Conservation (phyloP, 2,888 invertebrate genomes). For the Deilephila porcellus region DNA sequence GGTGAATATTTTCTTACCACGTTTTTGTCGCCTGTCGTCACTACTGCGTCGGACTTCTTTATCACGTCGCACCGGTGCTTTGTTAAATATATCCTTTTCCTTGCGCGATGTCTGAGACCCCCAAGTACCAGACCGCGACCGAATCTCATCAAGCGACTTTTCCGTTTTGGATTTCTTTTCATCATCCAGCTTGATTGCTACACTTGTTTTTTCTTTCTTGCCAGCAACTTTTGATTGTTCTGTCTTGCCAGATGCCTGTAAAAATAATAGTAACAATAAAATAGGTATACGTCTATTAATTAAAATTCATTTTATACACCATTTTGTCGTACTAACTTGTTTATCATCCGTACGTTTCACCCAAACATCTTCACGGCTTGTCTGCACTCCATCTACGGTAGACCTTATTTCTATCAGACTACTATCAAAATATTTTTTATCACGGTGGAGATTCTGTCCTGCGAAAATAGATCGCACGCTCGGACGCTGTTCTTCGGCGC, state of each 20-base stretch:
- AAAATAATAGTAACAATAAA: conserved; percentile 30
- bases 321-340: conserved; percentile 77
- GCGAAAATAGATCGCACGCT: conserved; percentile 86
- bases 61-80: conserved; percentile 52
- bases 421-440: conserved; percentile 92
- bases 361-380: conserved; percentile 89
- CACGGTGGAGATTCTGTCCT: conserved; percentile 86
- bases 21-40: conserved; percentile 72
- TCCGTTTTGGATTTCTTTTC: conserved; percentile 37
- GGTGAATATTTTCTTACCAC: conserved; percentile 57
- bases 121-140: conserved; percentile 88
- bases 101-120: conserved; percentile 67
- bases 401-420: conserved; percentile 92
- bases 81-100: conserved; percentile 60
- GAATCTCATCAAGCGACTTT: conserved; percentile 49
- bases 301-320: not conserved
- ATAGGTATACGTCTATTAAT: not conserved
- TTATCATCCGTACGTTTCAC: conserved; percentile 85
- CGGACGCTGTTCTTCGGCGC: conserved; percentile 83
- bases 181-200: conserved; percentile 34
- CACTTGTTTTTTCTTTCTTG: conserved; percentile 41
- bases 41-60: conserved; percentile 66
- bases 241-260: conserved; percentile 47
- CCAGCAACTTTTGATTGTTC: conserved; percentile 35
- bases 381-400: conserved; percentile 86